Base-by-base conservation (phyloP, 1,140 invertebrate species). In the Oscheius sp. region DNA sequence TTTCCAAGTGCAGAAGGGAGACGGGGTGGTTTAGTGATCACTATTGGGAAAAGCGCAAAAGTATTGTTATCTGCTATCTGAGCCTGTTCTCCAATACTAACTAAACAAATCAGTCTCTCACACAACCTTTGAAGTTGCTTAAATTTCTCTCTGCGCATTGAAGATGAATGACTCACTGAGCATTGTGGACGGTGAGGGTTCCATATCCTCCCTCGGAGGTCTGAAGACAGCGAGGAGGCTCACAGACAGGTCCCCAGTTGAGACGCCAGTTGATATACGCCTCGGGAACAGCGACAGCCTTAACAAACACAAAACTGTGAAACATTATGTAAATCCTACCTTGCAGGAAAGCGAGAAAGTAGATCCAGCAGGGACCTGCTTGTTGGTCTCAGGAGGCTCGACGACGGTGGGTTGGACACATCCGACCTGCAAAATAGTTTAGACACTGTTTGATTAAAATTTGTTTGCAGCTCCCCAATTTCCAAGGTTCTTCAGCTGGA, bases 211-310 rank as follows among this genome's bases (percentile, higher is more conserved):
- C 89, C 1, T 87, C 86, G 78, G 90, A 94, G 0, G 88, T 90
- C 1, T 89, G 90, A 0, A 81, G 86, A 83, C 77, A 77, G 18
- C 81, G 71, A 1, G 89, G 85, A 0, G 94, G 93, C n/a, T 83
- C 78, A 31, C 88, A 88, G 28, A 98, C 90, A 80, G 97, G 92
- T 2, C 94, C 93, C 95, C 95, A 98, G 86, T 99, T 98, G 1
- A 94, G 87, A 64, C 95, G 89, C 95, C 95, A 99, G 26, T 92
- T 91, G 70, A 99, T 92, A 58, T 93, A 89, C 0, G 96, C 95
- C 0, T 88, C 89, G 0, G 96, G 96, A 0, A 92, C 89, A 55
- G 94, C 96, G 1, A 92, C 89, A 0, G 93, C 94, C 29, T 89
- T 26, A 34, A 63, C 7, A 23, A 13, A 10, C 23, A 34, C 18